These are phyloP conservation scores for Lycocorax pyrrhopterus DNA, from an alignment of 2,113 vertebrate genomes.

Conservation along the genomic window DNA sequence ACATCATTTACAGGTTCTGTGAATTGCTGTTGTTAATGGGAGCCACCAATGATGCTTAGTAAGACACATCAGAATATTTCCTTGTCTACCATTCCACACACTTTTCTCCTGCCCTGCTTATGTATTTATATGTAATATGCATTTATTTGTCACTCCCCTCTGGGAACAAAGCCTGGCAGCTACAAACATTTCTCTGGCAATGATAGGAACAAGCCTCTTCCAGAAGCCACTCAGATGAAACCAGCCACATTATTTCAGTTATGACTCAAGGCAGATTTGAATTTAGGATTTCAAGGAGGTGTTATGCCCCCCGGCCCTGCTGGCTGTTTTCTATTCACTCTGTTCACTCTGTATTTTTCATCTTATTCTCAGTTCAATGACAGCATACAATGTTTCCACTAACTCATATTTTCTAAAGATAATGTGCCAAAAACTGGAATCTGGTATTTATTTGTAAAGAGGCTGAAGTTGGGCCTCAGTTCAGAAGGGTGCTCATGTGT, in stretches of 20 bases:
- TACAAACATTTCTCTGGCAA: neutral
- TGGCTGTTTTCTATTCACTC: neutral
- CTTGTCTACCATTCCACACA: neutral
- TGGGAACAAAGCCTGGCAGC: neutral
- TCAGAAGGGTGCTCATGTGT: neutral
- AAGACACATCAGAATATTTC: neutral
- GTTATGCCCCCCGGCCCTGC: neutral
- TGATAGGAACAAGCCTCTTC: neutral
- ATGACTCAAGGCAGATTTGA: neutral
- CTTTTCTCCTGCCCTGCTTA: neutral
- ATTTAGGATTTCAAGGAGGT: neutral
- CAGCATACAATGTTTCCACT: neutral
- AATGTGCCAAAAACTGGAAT: neutral
- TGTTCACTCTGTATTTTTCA: neutral
- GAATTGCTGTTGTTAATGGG: neutral
- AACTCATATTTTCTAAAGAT: neutral
- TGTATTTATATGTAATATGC: neutral
- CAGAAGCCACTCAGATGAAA: neutral
- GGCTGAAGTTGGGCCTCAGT: neutral
- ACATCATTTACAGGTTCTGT: neutral
- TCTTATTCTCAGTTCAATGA: neutral
- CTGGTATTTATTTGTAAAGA: neutral
- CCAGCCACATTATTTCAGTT: neutral
- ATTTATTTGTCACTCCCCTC: neutral
- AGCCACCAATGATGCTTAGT: neutral